Conservation (phyloP, 2,888 invertebrate species). For the Limenitis arthemis region DNA sequence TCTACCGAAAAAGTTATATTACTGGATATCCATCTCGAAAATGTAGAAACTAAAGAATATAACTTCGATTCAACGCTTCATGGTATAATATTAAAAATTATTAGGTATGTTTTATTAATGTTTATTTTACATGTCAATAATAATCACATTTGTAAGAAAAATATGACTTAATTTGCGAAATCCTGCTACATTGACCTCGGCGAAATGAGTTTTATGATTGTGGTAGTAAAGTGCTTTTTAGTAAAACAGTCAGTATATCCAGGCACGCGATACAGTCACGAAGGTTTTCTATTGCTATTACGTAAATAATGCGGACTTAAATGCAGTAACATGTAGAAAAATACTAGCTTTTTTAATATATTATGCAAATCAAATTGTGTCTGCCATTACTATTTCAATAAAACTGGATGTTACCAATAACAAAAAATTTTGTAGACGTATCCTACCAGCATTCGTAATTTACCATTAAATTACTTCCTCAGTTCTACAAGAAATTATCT, state of each 20-base stretch:
- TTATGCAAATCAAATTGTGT: background rate
- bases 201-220: constrained; percentile 18
- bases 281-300: constrained; percentile 16
- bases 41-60: too few relatives aligned
- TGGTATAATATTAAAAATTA: background rate
- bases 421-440: too few relatives aligned
- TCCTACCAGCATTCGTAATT: too few relatives aligned
- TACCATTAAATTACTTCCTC: too few relatives aligned
- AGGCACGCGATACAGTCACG: constrained; percentile 26
- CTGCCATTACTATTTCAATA: too few relatives aligned
- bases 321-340: constrained; percentile 13
- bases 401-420: too few relatives aligned
- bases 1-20: too few relatives aligned
- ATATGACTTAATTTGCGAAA: constrained; percentile 14
- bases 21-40: too few relatives aligned
- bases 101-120: constrained; percentile 1
- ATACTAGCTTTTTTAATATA: background rate
- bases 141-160: constrained; percentile 7
- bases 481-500: too few relatives aligned
- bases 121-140: constrained; percentile 16
- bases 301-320: constrained; percentile 21
- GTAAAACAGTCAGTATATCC: background rate
- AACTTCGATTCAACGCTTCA: too few relatives aligned
- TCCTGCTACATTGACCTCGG: constrained; percentile 2
- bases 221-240: constrained; percentile 15